Conservation (phyloP, 2,113 vertebrate species). For the pig (Sus scrofa) region DNA sequence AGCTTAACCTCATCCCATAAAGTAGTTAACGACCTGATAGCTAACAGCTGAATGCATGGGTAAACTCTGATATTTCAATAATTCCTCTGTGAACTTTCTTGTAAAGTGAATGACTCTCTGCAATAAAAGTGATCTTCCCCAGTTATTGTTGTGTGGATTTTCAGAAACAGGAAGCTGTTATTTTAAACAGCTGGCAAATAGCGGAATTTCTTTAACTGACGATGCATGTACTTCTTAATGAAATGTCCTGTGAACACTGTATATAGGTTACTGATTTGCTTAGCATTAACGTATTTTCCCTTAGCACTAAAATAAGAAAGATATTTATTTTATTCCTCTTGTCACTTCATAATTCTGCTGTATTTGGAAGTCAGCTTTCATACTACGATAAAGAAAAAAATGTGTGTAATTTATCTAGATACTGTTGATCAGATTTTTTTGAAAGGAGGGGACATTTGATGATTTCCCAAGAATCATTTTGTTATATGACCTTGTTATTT, state of each 20-base stretch:
- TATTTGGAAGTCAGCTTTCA: neutral
- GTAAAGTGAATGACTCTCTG: slow-evolving; percentile 26
- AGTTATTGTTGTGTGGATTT: slow-evolving; percentile 32
- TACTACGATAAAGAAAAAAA: neutral
- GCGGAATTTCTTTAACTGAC: neutral
- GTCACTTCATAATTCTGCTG: slow-evolving; percentile 26
- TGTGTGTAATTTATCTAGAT: neutral
- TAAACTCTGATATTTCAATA: slow-evolving; percentile 67
- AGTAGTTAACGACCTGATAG: slow-evolving; percentile 61
- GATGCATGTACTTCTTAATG: neutral
- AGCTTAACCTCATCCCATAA: slow-evolving; percentile 44
- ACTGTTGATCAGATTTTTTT: neutral
- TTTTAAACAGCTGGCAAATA: neutral
- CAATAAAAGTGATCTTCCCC: slow-evolving; percentile 52
- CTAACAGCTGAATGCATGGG: slow-evolving; percentile 57
- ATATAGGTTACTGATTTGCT: slow-evolving; percentile 1
- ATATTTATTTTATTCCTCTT: neutral
- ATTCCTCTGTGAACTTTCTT: slow-evolving; percentile 65
- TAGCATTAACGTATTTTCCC: slow-evolving; percentile 21
- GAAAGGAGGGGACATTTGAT: neutral
- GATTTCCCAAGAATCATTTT: slow-evolving; percentile 5
- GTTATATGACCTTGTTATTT: neutral
- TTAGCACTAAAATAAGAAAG: slow-evolving; percentile 47
- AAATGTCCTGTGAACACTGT: slow-evolving; percentile 11
- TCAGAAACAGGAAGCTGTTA: neutral